Conservation (phyloP, 2,888 invertebrate genomes). For the Chalcosyrphus nemorum region DNA sequence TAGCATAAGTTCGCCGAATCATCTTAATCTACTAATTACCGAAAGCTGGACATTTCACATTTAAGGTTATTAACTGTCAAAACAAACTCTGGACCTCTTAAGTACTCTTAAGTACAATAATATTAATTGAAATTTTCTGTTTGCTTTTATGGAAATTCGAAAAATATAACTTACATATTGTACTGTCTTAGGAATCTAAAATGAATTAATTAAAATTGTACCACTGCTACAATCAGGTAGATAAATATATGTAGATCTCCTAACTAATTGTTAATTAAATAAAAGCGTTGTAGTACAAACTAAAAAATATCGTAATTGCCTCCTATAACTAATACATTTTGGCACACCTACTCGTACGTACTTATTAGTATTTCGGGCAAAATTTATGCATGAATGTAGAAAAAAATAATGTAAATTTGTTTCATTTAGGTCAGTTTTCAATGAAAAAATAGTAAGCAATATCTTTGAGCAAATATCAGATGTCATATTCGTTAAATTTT, state of each 20-base stretch:
- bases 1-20: no score
- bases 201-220: no score
- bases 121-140: no score
- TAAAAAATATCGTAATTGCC: background rate
- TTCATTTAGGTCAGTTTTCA: constrained; percentile 52
- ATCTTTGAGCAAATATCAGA: background rate
- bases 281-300: background rate
- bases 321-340: background rate
- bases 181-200: no score
- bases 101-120: no score
- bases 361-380: background rate
- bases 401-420: constrained; percentile 58
- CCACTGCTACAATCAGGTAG: no score
- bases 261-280: background rate
- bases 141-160: no score
- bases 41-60: no score
- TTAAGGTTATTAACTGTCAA: no score
- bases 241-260: background rate
- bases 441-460: constrained; percentile 48
- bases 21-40: no score
- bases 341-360: background rate
- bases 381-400: constrained; percentile 17
- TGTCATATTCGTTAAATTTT: constrained; percentile 5
- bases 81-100: no score
- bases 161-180: no score